Base-by-base conservation (phyloP, 2,888 invertebrate genomes). In the Cephalotes varians region DNA sequence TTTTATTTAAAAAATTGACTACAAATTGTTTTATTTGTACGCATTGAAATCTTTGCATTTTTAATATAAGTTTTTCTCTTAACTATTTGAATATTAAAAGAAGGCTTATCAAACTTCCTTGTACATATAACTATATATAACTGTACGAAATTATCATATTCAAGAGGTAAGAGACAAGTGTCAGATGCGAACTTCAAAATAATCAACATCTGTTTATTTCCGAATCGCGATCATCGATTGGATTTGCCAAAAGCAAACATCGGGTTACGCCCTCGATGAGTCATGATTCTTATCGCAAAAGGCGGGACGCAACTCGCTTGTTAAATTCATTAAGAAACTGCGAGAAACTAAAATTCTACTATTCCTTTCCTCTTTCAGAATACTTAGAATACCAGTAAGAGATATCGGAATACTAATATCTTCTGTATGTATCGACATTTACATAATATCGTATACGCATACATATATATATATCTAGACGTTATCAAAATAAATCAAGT, bases 221-320 rank as follows among this genome's bases (percentile, higher is more conserved):
- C 49, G 28, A 10, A 15, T 51, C 31, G 18, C 34, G 12, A 51
- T 51, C 10, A 34, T 64, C 21, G 34, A 77, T 31, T 77, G 31
- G 56, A 56, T 77, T 69, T 56, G 71, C 25, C 56, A 34, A 71
- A 44, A 47, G 21, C 67, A 54, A 31, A 18, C 31, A 31, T 77
- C 44, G 15, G n/a, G 25, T 69, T 58, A 79, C 44, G 56, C 56
- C 21, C 7, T 69, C 31, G 12, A 79, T 71, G 77, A 79, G 21
- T 47, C 34, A 56, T 25, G 56, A 79, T 79, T 79, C 31, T 71
- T 71, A 69, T 79, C 77, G 25, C 34, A 47, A 79, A 71, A 79
- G 44, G 56, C 56, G 56, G 25, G 18, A 31, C 54, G 21, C 31
- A 69, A 77, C 9, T 25, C 18, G 44, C 54, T 56, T 56, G 44